Evolutionary conservation across 2,888 invertebrate genomes (phyloP).

Genomic region (Coremacera marginata): DNA sequence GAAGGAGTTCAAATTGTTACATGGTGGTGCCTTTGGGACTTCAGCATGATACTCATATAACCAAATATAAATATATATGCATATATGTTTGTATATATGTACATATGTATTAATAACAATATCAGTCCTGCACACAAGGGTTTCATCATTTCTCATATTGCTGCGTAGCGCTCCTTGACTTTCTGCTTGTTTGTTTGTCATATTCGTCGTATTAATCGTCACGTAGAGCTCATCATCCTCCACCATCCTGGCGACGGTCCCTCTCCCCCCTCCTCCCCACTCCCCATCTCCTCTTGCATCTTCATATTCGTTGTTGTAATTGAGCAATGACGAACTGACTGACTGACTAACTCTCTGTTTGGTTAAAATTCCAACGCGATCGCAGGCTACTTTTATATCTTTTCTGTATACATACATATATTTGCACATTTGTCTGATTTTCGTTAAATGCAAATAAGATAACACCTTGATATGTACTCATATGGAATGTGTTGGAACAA

Average conservation of each 20-base stretch:
- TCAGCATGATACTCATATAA: constrained; percentile 9
- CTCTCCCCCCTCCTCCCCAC: neutral
- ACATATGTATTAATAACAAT: neutral
- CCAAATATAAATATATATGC: neutral
- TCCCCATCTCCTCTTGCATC: neutral
- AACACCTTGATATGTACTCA: constrained; percentile 1
- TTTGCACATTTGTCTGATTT: constrained; percentile 31
- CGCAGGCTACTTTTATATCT: constrained; percentile 14
- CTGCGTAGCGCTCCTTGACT: constrained; percentile 16
- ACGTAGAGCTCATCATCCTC: constrained; percentile 21
- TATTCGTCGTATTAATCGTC: constrained; percentile 35
- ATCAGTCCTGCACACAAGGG: constrained; percentile 4
- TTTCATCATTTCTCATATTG: constrained; percentile 28
- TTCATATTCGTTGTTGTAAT: neutral
- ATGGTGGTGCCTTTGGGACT: neutral
- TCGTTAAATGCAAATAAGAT: constrained; percentile 35
- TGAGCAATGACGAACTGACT: constrained; percentile 1
- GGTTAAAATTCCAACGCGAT: constrained; percentile 24
- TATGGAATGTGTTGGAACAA: no score
- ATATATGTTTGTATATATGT: neutral
- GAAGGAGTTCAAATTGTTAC: constrained; percentile 28
- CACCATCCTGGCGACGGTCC: neutral
- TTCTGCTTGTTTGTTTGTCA: constrained; percentile 22
- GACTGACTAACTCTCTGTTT: constrained; percentile 5
- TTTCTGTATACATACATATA: neutral